Percentiles rank a stretch among this genome's conserved stretches.
These are phyloP conservation scores for Rynchops niger DNA, from an alignment of 2,113 vertebrate species.

Conservation along the genomic window DNA sequence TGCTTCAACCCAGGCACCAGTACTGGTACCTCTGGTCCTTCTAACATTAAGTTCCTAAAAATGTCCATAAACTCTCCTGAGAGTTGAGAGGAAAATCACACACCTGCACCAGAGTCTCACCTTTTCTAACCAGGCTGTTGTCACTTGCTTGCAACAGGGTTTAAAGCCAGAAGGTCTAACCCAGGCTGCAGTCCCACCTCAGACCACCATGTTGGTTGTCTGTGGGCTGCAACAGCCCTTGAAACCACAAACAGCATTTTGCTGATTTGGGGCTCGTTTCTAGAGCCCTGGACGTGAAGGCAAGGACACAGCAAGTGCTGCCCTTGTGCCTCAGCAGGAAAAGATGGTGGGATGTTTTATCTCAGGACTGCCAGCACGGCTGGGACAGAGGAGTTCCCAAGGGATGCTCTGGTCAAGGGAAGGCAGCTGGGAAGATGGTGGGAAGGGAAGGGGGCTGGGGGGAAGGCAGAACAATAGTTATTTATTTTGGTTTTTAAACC, in stretches of 20 bases:
- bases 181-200: not conserved
- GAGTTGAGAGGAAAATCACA: not conserved
- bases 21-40: not conserved
- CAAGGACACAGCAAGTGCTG: not conserved
- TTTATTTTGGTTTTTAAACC: slow-evolving; percentile 41
- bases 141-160: accelerated
- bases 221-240: not conserved
- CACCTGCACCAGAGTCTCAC: not conserved
- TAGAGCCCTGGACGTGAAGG: not conserved
- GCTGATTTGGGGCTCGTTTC: not conserved
- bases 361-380: not conserved
- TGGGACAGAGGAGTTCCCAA: not conserved
- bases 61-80: not conserved
- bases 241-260: not conserved
- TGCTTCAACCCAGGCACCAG: not conserved
- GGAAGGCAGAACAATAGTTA: slow-evolving; percentile 18
- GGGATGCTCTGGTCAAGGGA: not conserved
- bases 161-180: not conserved
- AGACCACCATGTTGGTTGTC: not conserved
- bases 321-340: not conserved
- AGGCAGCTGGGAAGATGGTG: slow-evolving; percentile 9
- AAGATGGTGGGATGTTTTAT: not conserved
- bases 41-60: not conserved
- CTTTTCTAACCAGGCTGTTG: not conserved
- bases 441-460: not conserved